Evolutionary conservation across 2,113 vertebrate genomes (phyloP).

Genomic region (Laticauda laticaudata): DNA sequence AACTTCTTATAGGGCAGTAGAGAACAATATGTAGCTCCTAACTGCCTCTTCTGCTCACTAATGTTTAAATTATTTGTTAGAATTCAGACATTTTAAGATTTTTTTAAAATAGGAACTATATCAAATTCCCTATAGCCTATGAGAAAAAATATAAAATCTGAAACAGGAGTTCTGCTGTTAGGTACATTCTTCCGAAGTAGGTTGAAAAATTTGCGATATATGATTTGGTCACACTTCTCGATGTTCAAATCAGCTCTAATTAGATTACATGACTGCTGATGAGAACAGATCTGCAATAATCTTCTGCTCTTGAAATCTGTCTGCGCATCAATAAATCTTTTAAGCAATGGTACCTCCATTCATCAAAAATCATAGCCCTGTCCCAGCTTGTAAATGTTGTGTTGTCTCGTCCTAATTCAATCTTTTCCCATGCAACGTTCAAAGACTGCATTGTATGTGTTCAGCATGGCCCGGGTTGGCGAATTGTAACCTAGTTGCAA

Average conservation of each 20-base stretch:
- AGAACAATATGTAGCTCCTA: background rate
- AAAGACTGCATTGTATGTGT: background rate
- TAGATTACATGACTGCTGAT: background rate
- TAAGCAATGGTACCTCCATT: background rate
- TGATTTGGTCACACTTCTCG: background rate
- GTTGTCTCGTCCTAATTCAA: background rate
- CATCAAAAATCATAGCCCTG: background rate
- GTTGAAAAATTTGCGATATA: background rate
- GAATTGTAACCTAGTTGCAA: background rate
- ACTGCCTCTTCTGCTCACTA: too few relatives aligned
- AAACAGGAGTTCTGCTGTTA: background rate
- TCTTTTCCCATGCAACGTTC: background rate
- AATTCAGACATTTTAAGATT: too few relatives aligned
- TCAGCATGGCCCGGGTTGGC: background rate
- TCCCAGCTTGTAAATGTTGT: slow-evolving; percentile 2
- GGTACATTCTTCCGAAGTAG: background rate
- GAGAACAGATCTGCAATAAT: background rate
- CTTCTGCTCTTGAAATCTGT: slow-evolving; percentile 1
- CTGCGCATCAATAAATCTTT: slow-evolving; percentile 9
- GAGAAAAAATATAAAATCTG: background rate
- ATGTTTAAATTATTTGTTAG: too few relatives aligned
- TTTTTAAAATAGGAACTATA: too few relatives aligned
- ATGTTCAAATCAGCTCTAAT: background rate
- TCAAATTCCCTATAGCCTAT: background rate
- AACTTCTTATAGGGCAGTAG: background rate